Evolutionary conservation across 2,113 vertebrate species (phyloP).

Genomic region (Coptodon rendalli): DNA sequence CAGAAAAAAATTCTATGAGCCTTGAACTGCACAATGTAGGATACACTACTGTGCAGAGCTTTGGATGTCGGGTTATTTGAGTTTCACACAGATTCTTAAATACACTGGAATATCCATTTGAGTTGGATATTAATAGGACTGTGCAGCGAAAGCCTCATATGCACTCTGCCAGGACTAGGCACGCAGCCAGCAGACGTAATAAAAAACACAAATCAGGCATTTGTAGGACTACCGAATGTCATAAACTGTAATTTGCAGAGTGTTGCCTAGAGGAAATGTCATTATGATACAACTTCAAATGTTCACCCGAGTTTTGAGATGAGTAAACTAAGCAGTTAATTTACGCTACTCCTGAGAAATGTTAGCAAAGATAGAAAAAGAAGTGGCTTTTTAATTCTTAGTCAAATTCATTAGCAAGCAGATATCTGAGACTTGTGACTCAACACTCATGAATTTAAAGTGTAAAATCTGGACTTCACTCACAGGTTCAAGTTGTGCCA

Average conservation of each 20-base stretch:
- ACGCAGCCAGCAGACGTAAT: slow-evolving; percentile 29
- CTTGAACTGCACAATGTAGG: neutral
- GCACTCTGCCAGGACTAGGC: neutral
- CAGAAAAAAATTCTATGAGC: neutral
- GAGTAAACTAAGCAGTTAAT: slow-evolving; percentile 31
- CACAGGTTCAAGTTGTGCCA: neutral
- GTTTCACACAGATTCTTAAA: neutral
- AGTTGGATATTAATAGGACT: slow-evolving; percentile 2
- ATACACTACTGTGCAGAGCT: neutral
- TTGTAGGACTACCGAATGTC: slow-evolving; percentile 32
- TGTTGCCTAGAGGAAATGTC: slow-evolving; percentile 33
- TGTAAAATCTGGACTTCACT: slow-evolving; percentile 15
- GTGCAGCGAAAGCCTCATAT: neutral
- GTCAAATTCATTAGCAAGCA: neutral
- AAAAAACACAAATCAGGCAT: slow-evolving; percentile 24
- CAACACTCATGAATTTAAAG: neutral
- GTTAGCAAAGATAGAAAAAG: neutral
- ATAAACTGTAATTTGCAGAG: slow-evolving; percentile 48
- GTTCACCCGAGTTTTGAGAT: slow-evolving; percentile 33
- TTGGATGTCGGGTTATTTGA: neutral
- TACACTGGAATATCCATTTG: slow-evolving; percentile 4
- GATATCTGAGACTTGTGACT: neutral
- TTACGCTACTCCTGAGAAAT: slow-evolving; percentile 3
- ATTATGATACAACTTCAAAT: slow-evolving; percentile 31
- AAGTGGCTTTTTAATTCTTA: neutral